A percentile compares a stretch with the other conserved stretches of the same genome.
These are phyloP conservation scores for Pogonognathellus flavescens DNA, from an alignment of 1,140 invertebrate species.

Conservation along the genomic window DNA sequence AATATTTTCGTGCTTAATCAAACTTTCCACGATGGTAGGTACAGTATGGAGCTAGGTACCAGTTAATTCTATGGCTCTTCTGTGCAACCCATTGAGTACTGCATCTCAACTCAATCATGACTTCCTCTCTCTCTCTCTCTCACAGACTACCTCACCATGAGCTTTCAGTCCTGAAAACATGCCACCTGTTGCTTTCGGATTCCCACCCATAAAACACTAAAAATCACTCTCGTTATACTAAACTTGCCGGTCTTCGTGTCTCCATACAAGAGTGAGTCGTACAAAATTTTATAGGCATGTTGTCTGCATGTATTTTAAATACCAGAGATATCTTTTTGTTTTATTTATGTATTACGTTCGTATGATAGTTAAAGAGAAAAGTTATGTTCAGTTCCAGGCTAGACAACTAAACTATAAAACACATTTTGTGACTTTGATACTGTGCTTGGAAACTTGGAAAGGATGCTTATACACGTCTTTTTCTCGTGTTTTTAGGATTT, in stretches of 20 bases:
- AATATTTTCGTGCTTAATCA: no score
- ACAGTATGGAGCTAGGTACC: no score
- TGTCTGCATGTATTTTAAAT: not conserved
- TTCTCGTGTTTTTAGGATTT: not conserved
- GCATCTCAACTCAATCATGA: not conserved
- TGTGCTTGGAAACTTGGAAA: not conserved
- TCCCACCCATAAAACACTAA: slow-evolving; percentile 48
- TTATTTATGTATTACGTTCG: slow-evolving; percentile 3
- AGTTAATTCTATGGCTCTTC: no score
- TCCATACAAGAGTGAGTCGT: slow-evolving; percentile 4
- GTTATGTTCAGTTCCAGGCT: slow-evolving; percentile 6
- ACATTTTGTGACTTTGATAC: slow-evolving; percentile 2
- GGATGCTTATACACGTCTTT: not conserved
- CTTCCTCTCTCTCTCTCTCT: not conserved
- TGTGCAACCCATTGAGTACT: not conserved
- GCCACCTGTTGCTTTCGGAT: slow-evolving; percentile 37
- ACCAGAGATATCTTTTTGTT: slow-evolving; percentile 6
- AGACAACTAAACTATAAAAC: slow-evolving; percentile 16
- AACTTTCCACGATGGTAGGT: no score
- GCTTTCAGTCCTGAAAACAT: slow-evolving; percentile 18
- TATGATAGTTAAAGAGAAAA: slow-evolving; percentile 13
- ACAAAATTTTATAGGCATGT: not conserved
- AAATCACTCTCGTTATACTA: slow-evolving; percentile 36
- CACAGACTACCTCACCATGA: not conserved
- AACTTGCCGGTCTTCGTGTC: not conserved